These are phyloP conservation scores for Rhagoletis pomonella DNA, from an alignment of 1,140 invertebrate genomes.

Conservation along the genomic window DNA sequence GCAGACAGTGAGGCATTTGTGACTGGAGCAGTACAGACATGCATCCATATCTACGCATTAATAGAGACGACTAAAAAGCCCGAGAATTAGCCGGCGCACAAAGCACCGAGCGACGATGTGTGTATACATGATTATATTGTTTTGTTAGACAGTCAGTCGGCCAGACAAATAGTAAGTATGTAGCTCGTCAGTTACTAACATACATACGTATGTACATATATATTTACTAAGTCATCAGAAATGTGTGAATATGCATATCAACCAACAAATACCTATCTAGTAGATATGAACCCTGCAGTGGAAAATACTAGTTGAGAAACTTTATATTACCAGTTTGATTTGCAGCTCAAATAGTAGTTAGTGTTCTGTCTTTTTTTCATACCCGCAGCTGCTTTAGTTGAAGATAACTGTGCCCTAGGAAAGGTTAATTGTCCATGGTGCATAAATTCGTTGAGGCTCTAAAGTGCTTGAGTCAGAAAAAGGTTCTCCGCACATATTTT, in stretches of 20 bases:
- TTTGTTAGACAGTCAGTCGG: background rate
- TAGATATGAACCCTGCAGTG: background rate
- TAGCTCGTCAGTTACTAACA: background rate
- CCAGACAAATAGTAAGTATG: background rate
- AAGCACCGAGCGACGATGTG: too few species aligned
- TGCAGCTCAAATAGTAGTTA: too few species aligned
- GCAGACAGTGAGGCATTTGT: background rate
- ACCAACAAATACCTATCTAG: background rate
- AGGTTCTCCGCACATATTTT: too few species aligned
- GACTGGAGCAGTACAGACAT: background rate
- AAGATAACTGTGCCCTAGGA: too few species aligned
- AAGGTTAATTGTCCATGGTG: too few species aligned
- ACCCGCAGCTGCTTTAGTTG: too few species aligned
- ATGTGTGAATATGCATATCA: background rate
- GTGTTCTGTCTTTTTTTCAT: too few species aligned
- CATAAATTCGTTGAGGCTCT: too few species aligned
- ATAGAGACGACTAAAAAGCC: background rate
- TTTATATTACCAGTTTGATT: too few species aligned
- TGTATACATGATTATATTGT: background rate
- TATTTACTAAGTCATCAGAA: constrained; percentile 20
- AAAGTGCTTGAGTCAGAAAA: too few species aligned
- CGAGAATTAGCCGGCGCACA: background rate
- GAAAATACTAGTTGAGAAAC: too few species aligned
- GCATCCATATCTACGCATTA: background rate
- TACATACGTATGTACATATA: background rate